Evolutionary conservation across 1,140 invertebrate species (phyloP).

Genomic region (Philotrypesis tridentata): DNA sequence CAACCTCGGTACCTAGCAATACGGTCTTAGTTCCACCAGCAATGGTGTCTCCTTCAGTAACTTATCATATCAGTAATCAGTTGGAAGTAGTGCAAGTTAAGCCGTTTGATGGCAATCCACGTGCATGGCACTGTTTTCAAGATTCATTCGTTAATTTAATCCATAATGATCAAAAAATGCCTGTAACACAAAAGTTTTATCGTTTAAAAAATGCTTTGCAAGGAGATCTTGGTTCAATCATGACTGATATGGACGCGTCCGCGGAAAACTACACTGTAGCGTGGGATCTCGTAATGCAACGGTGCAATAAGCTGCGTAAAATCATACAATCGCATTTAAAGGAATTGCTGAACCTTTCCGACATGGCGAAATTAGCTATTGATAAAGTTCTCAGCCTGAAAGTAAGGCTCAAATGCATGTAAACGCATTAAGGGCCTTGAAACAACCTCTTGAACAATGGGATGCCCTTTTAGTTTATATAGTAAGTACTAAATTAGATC

Average conservation of each 20-base stretch:
- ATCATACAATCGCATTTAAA: slow-evolving; percentile 48
- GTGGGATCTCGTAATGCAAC: slow-evolving; percentile 40
- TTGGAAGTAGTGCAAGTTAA: background rate
- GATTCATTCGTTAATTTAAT: slow-evolving; percentile 1
- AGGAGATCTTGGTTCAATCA: background rate
- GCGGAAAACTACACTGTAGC: slow-evolving; percentile 46
- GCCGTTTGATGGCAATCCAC: background rate
- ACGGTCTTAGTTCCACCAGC: too few species aligned
- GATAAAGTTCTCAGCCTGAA: slow-evolving; percentile 40
- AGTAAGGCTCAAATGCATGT: slow-evolving; percentile 47
- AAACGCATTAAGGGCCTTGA: slow-evolving; percentile 44
- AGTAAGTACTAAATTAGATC: slow-evolving; percentile 49
- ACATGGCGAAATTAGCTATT: slow-evolving; percentile 20
- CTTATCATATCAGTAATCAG: background rate
- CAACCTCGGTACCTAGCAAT: too few species aligned
- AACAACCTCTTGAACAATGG: slow-evolving; percentile 46
- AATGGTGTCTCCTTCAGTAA: background rate
- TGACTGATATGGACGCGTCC: slow-evolving; percentile 28
- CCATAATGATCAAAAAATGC: background rate
- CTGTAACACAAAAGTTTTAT: background rate
- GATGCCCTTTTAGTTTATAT: slow-evolving; percentile 50
- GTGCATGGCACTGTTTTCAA: background rate
- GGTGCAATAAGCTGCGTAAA: slow-evolving; percentile 41
- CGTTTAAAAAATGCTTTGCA: background rate
- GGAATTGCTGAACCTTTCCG: slow-evolving; percentile 39